A percentile compares a stretch with the other conserved stretches of the same genome.
Evolutionary conservation across 1,140 invertebrate genomes (phyloP).

Genomic region (Laupala kohalensis): DNA sequence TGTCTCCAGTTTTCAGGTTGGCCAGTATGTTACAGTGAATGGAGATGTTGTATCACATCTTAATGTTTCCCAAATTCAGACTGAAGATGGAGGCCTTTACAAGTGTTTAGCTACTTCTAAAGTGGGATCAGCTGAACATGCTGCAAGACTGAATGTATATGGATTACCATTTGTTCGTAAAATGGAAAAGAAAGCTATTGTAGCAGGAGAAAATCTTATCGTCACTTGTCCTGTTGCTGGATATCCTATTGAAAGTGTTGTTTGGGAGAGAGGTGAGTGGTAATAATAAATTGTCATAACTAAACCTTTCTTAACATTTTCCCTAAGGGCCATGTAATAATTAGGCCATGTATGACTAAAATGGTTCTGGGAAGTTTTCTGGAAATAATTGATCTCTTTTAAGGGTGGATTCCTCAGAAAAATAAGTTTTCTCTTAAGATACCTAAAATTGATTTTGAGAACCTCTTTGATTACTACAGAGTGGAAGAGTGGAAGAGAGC

Average conservation of each 20-base stretch:
- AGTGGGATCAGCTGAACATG: slow-evolving; percentile 76
- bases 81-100: slow-evolving; percentile 87
- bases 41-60: slow-evolving; percentile 89
- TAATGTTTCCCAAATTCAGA: slow-evolving; percentile 82
- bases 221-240: slow-evolving; percentile 88
- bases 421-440: too few relatives aligned
- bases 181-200: slow-evolving; percentile 89
- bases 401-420: too few relatives aligned
- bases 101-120: slow-evolving; percentile 84
- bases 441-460: too few relatives aligned
- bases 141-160: slow-evolving; percentile 80
- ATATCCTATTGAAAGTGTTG: slow-evolving; percentile 83
- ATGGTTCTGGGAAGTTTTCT: too few relatives aligned
- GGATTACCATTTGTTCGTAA: slow-evolving; percentile 77
- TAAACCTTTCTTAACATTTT: too few relatives aligned
- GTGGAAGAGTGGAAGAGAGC: too few relatives aligned
- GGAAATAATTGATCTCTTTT: too few relatives aligned
- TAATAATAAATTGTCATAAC: too few relatives aligned
- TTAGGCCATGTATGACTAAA: too few relatives aligned
- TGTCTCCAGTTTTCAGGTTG: slow-evolving; percentile 49
- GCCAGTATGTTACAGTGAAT: slow-evolving; percentile 73
- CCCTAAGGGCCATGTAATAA: too few relatives aligned
- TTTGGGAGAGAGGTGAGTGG: slow-evolving; percentile 69
- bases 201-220: slow-evolving; percentile 76
- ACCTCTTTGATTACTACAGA: too few relatives aligned